phyloP scores from a whole-genome alignment of 2,888 invertebrate genomes.

The Thecocarcelia acutangulata region DNA sequence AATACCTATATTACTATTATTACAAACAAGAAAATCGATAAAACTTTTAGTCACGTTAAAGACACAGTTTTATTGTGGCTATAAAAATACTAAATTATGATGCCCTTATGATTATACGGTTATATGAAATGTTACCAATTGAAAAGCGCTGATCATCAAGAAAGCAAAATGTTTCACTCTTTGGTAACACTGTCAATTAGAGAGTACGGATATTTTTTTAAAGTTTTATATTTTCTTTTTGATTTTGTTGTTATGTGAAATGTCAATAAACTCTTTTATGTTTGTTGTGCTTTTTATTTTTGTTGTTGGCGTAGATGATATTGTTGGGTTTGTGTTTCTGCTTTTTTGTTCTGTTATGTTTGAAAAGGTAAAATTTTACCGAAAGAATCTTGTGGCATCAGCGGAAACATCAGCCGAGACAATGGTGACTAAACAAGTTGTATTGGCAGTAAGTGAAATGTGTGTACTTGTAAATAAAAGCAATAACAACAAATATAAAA shows the following conservation, averaged over 20 bases:
- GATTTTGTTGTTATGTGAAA: constrained; percentile 54
- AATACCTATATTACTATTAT: no score
- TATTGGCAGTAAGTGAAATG: constrained; percentile 20
- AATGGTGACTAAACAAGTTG: constrained; percentile 2
- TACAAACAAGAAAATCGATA: no score
- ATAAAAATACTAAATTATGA: no score
- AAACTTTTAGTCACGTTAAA: no score
- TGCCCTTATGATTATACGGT: no score
- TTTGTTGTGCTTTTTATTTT: constrained; percentile 57
- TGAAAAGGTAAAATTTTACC: constrained; percentile 32
- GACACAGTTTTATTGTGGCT: no score
- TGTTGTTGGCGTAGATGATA: constrained; percentile 36
- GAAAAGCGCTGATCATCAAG: no score
- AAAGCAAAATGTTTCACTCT: no score
- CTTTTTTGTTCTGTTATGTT: constrained; percentile 17
- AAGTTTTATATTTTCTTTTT: constrained; percentile 13
- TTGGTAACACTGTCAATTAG: no score
- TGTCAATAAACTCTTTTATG: constrained; percentile 68
- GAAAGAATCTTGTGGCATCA: constrained; percentile 12
- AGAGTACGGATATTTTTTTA: neutral
- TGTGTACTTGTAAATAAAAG: neutral
- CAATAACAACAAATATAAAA: constrained; percentile 16
- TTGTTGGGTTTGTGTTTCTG: constrained; percentile 16
- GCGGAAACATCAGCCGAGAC: neutral
- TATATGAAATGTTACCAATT: no score